Evolutionary conservation across 2,113 vertebrate genomes (phyloP), one percentile per base, ranked within the genome.

Genomic region (Trachemys scripta): DNA sequence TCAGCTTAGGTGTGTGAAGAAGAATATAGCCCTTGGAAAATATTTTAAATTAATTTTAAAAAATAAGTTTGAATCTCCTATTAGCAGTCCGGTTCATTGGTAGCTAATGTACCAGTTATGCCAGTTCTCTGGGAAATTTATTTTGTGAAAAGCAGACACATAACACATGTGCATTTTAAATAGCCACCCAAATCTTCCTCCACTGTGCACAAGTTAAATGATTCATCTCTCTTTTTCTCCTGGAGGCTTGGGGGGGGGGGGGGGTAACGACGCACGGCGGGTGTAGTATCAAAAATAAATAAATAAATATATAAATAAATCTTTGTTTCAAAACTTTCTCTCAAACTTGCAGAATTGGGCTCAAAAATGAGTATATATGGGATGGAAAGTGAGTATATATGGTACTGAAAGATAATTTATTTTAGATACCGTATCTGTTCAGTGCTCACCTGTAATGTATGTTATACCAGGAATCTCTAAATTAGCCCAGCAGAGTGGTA

Each of bases 31-130:
- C 80, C 38, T 42, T 14, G 20, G 49, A 81, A 88, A 65, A 50
- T 69, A 85, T 38, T 85, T 85, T 45, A 82, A 90, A 27, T 80
- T 47, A 85, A 27, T 79, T 90, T 84, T 85, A 45, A 80, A 49
- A 90, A 90, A 84, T 80, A 49, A 91, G 76, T 85, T 80, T 69
- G 76, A 91, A 27, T 29, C 29, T 91, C 57, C 20, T 76, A n/a
- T 29, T 49, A 50, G 85, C 76, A 91, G 50, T 59, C 84, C 13
- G 35, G 27, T 82, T 89, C 83, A 81, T 24, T 49, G 89, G 54
- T 91, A 29, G n/a, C 57, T 91, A 85, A 91, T 72, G 57, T n/a
- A 90, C 65, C 57, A 80, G 50, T 90, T 90, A 49, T 85, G 29
- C 20, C 57, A 91, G 47, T 91, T 80, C 47, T 80, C 75, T 90